These are phyloP conservation scores for Rhabdornis inornatus DNA, from an alignment of 2,113 vertebrate species.

Conservation along the genomic window DNA sequence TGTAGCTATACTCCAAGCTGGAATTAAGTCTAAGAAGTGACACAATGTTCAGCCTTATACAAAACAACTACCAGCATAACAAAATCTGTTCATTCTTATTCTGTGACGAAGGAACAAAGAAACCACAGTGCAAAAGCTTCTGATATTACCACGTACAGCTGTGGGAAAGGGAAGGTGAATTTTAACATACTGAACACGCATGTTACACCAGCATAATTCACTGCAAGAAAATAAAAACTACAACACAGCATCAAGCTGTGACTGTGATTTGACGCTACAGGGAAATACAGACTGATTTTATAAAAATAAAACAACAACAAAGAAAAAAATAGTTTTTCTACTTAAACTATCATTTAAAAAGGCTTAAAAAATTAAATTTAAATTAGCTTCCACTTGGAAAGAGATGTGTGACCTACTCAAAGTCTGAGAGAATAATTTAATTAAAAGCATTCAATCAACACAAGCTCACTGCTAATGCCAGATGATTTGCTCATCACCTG, in stretches of 20 bases:
- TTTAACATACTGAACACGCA: neutral
- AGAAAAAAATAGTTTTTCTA: rapidly evolving
- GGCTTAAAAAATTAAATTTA: neutral
- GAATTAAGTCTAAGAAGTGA: neutral
- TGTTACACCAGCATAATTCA: neutral
- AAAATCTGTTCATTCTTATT: neutral
- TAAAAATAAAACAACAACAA: neutral
- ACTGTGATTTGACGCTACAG: neutral
- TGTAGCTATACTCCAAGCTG: neutral
- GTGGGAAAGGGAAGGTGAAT: neutral
- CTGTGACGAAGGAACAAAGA: neutral
- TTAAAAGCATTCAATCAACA: neutral
- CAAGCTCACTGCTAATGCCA: neutral
- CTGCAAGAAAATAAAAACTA: neutral
- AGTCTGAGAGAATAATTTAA: neutral
- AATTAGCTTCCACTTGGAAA: neutral
- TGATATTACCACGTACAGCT: neutral
- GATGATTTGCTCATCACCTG: neutral
- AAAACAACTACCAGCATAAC: neutral
- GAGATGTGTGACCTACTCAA: neutral
- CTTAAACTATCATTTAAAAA: neutral
- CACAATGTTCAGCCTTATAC: neutral
- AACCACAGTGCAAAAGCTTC: neutral
- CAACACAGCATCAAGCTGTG: neutral
- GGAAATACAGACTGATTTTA: neutral